phyloP scores from a whole-genome alignment of 2,797 vertebrate genomes.

The Chelidonichthys spinosus region DNA sequence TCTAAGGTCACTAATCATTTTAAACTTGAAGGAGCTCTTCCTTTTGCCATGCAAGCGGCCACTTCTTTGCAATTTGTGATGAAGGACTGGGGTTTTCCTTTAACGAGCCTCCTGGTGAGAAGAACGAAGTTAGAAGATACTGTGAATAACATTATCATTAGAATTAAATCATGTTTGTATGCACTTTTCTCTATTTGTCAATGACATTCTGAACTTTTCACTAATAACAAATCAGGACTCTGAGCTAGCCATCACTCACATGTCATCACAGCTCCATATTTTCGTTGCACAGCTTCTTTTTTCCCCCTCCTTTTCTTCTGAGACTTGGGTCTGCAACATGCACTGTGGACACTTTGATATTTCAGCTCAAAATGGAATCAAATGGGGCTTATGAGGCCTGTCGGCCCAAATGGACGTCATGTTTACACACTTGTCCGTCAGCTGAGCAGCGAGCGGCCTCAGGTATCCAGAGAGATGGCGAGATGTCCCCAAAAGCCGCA shows the following conservation, averaged over 20 bases:
- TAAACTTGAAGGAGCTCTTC: conserved; percentile 55
- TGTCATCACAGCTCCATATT: conserved; percentile 15
- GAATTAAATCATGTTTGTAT: neutral
- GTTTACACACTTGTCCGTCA: conserved; percentile 88
- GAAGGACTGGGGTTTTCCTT: conserved; percentile 35
- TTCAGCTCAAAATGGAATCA: conserved; percentile 71
- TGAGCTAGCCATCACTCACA: conserved; percentile 20
- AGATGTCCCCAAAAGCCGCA: conserved; percentile 73
- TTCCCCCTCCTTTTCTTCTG: neutral
- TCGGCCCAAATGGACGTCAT: conserved; percentile 78
- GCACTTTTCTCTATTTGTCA: neutral
- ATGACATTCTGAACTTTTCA: neutral
- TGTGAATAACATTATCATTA: neutral
- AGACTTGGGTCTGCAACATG: conserved; percentile 31
- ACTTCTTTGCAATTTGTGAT: conserved; percentile 57
- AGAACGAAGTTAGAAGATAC: conserved; percentile 4
- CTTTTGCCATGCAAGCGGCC: conserved; percentile 33
- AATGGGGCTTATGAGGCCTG: conserved; percentile 75
- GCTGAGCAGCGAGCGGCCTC: conserved; percentile 68
- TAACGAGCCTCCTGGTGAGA: conserved; percentile 11
- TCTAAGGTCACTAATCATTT: conserved; percentile 64
- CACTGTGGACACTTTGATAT: conserved; percentile 57
- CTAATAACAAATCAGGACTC: neutral
- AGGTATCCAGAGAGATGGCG: conserved; percentile 74
- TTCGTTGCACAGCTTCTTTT: conserved; percentile 29